Percentiles rank a stretch among this genome's conserved stretches.
phyloP scores from a whole-genome alignment of 2,113 vertebrate species.

The Arizona elegans region DNA sequence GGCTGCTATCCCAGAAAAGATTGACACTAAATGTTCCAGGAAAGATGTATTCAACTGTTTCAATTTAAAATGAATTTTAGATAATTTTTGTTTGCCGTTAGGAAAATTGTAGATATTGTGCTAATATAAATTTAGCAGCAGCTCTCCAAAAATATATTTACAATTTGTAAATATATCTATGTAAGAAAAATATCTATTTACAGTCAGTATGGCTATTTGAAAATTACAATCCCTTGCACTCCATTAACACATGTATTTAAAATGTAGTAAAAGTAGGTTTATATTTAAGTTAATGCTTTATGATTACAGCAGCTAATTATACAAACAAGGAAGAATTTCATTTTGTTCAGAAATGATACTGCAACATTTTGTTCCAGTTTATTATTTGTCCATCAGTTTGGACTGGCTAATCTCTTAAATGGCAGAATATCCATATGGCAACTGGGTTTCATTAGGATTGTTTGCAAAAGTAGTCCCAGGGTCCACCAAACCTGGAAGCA shows the following conservation, averaged over 20 bases:
- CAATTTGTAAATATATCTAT: slow-evolving; percentile 61
- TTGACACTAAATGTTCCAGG: slow-evolving; percentile 56
- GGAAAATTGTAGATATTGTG: slow-evolving; percentile 58
- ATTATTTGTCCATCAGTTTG: slow-evolving; percentile 10
- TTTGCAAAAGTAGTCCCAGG: slow-evolving; percentile 42
- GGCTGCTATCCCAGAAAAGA: slow-evolving; percentile 51
- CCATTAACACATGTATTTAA: slow-evolving; percentile 62
- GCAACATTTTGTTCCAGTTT: slow-evolving; percentile 43
- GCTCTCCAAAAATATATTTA: slow-evolving; percentile 65
- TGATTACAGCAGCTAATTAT: slow-evolving; percentile 43
- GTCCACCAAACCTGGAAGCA: slow-evolving; percentile 22
- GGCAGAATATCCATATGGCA: slow-evolving; percentile 14
- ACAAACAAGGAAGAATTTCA: slow-evolving; percentile 56
- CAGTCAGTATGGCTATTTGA: slow-evolving; percentile 60
- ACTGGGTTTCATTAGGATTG: slow-evolving; percentile 31
- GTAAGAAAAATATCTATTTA: slow-evolving; percentile 60
- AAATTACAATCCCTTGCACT: slow-evolving; percentile 64
- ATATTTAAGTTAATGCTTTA: slow-evolving; percentile 42
- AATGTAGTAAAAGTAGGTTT: slow-evolving; percentile 38
- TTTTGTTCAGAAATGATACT: slow-evolving; percentile 59
- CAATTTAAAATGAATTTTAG: slow-evolving; percentile 54
- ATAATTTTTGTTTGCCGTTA: slow-evolving; percentile 46
- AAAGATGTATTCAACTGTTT: slow-evolving; percentile 49
- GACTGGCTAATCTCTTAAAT: slow-evolving; percentile 32
- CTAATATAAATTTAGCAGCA: slow-evolving; percentile 61